Evolutionary conservation across 2,797 vertebrate species (phyloP), one percentile per base, ranked within the genome.

Genomic region (Gallinago stenura): DNA sequence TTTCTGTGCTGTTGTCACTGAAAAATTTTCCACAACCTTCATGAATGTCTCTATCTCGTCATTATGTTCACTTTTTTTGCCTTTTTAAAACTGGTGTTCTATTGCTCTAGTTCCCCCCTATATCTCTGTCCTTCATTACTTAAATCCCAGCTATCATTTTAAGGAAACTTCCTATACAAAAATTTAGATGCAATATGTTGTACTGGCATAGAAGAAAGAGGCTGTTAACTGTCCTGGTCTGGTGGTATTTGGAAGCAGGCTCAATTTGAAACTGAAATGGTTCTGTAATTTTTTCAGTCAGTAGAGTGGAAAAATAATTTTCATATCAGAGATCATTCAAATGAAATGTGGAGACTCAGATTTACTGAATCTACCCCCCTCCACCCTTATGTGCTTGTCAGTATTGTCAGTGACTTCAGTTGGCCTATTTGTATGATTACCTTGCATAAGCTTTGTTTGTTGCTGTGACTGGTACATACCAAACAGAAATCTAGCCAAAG

Each of bases 261-360:
- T 91, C 57, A 46, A 33, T 51, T 64, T 76, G 77, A 94, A 90
- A 90, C 45, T 8, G 33, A 90, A 92, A 89, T 25, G 7, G 35
- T 87, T 92, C 86, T 83, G 45, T 70, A 83, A 92, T 86, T 77
- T 95, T 45, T 86, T 90, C 83, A 73, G 43, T 35, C 76, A 75
- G 58, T 18, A 41, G 51, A 91, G 64, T 22, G 65, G 83, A 72
- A 90, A 78, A 88, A 46, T 70, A 71, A 86, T 90, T 90, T 90
- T 72, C 39, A 13, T 73, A 48, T 70, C 51, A 70, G 37, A 78
- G 16, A 46, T 81, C 58, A 75, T 71, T 72, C 53, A 71, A 35
- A 58, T 35, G n/a, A 92, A 81, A 66, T 24, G 60, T 21, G 41
- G 53, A 68, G 43, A 37, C 46, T 56, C 26, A 15, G 31, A 68